phyloP scores from a whole-genome alignment of 64 coral and sea anemone species.

The Porites australiensis region DNA sequence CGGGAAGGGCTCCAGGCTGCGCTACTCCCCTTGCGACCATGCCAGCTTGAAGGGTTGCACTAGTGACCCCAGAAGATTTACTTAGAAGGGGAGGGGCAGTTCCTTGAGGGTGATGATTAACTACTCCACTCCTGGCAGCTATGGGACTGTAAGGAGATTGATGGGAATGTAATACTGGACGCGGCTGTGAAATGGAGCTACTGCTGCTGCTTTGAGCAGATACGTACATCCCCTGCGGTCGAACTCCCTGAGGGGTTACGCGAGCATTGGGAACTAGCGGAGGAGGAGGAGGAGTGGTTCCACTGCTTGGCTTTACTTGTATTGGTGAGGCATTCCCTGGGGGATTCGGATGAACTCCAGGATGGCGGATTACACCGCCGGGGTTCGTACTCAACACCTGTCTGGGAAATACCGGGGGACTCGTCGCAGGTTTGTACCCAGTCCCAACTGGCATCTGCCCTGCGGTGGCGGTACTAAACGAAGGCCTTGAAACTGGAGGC shows the following conservation, averaged over 20 bases:
- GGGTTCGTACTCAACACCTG: conserved; percentile 18
- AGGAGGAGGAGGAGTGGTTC: conserved; percentile 67
- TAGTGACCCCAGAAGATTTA: background rate
- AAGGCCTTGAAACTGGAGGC: background rate
- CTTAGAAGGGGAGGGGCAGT: conserved; percentile 27
- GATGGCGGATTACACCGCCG: conserved; percentile 28
- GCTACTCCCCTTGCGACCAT: conserved; percentile 2
- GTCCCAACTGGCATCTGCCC: conserved; percentile 18
- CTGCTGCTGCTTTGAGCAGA: conserved; percentile 10
- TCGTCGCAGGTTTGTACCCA: background rate
- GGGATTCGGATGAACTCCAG: conserved; percentile 44
- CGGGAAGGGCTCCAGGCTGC: conserved; percentile 12
- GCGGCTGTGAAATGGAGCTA: conserved; percentile 1
- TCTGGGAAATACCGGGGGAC: conserved; percentile 30
- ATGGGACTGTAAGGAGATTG: background rate
- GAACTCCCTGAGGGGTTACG: background rate
- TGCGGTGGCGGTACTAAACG: background rate
- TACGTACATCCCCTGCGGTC: conserved; percentile 25
- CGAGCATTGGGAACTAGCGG: conserved; percentile 39
- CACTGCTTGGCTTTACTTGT: conserved; percentile 54
- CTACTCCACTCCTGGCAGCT: background rate
- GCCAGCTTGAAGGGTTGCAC: background rate
- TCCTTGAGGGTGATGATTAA: conserved; percentile 39
- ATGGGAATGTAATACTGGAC: conserved; percentile 13
- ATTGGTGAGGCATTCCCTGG: conserved; percentile 19